Base-by-base conservation (phyloP, 2,888 invertebrate genomes). In the Anaspis maculata region DNA sequence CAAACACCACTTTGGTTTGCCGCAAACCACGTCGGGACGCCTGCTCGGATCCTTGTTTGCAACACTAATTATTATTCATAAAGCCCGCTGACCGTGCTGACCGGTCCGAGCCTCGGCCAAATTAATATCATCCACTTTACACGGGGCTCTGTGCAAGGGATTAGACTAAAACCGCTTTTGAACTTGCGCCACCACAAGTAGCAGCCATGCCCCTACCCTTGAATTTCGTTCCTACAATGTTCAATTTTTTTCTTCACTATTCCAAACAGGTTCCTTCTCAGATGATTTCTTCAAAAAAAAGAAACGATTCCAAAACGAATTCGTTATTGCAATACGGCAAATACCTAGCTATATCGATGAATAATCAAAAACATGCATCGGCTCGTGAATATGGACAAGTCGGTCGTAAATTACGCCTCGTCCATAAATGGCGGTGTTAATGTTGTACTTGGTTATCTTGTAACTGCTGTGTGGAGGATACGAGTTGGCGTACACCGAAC, bases 21-120 rank as follows among this genome's bases (percentile, higher is more conserved):
- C 57, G 41, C 58, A 58, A 50, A 57, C 59, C 57, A 49, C 54
- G 47, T 45, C 48, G 53, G 53, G 56, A 55, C 56, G 55, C 55
- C 54, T 49, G 51, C 54, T 47, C n/a, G 48, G 56, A 57, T 55
- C 59, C 62, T 60, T 61, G 60, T 62, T 62, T 57, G 60, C 56
- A 59, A 60, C 61, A 56, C 59, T 62, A 62, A 64, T 64, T 64
- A 64, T 63, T 63, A 64, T 64, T 64, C 64, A 64, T 64, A 64
- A 61, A 60, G 52, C 54, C 48, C 52, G 5, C 19, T 54, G 52
- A 57, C 60, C 61, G 51, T 49, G 50, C 52, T 59, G 59, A 57
- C 59, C 59, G 57, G 54, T 56, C 57, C 54, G 49, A 49, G 52
- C 55, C 55, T 57, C 51, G 53, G 55, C 56, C 44, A 59, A 62